Conservation (phyloP, 2,797 vertebrate genomes). For the Urocyon cinereoargenteus region DNA sequence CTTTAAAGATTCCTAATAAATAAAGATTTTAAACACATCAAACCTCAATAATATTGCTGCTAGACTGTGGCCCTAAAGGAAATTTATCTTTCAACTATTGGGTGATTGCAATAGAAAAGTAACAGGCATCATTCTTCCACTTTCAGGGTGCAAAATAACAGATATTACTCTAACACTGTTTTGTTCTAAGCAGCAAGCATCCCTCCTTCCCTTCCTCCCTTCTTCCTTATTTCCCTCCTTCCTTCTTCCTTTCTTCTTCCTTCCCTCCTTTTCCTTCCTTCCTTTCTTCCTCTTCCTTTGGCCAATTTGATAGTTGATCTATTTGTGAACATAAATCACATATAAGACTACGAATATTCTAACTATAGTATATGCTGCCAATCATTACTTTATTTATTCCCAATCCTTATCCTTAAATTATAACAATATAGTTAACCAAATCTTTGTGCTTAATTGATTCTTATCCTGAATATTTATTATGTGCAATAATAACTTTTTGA, state of each 20-base stretch:
- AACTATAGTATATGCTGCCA: background rate
- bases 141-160: background rate
- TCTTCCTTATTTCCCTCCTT: too few relatives aligned
- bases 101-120: background rate
- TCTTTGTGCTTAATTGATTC: background rate
- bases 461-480: background rate
- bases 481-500: background rate
- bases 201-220: background rate
- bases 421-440: background rate
- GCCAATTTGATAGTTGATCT: background rate
- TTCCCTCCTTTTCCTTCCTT: background rate
- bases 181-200: background rate
- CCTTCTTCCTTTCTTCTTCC: background rate
- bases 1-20: background rate
- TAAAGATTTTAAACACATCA: background rate
- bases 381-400: background rate
- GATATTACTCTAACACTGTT: background rate
- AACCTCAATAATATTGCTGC: background rate
- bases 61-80: too few relatives aligned
- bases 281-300: background rate
- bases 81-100: background rate
- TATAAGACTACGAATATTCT: background rate
- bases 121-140: background rate
- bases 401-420: background rate
- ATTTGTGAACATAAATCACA: background rate